Evolutionary conservation across 2,888 invertebrate genomes (phyloP), one percentile per base, ranked within the genome.

Genomic region (Polyploca ridens): DNA sequence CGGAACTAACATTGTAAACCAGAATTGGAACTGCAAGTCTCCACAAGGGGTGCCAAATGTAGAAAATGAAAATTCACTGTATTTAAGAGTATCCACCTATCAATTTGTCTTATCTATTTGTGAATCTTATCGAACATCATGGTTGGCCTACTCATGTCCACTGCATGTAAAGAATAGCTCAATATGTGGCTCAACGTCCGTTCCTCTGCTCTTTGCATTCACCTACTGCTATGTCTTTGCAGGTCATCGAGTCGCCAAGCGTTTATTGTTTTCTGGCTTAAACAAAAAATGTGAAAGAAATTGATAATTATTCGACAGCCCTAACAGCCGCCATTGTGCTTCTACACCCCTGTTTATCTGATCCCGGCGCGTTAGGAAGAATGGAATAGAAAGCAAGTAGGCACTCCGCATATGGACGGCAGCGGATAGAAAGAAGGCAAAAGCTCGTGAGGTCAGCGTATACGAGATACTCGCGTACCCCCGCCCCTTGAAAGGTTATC

Each of bases 401-500:
- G 54, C 54, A 54, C 74, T 74, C 79, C 76, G 71, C 75, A 79
- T 81, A 78, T 76, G 81, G 82, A 72, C 72, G 71, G 69, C 73
- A 74, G 70, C 70, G 70, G 54, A 54, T 67, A 65, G 70, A 75
- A 76, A 75, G 75, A 76, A 73, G 73, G 74, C 74, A 69, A 73
- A 54, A 8, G 77, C 77, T 85, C 82, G 85, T 83, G 86, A 86
- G 90, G 90, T 89, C 89, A 84, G 72, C 76, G 82, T 54, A 7
- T 54, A 54, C 54, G 54, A 54, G 54, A 82, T 84, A 81, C 84
- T 67, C 77, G 84, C 81, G 76, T 73, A 81, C 82, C 82, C 54
- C 54, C 54, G 54, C 54, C 54, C 54, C 78, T 79, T 77, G 77
- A 88, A 89, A 90, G 91, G 91, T 90, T 89, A 87, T 84, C 86